phyloP scores from a whole-genome alignment of 2,888 invertebrate species.

The Carpatolechia fugitivella region DNA sequence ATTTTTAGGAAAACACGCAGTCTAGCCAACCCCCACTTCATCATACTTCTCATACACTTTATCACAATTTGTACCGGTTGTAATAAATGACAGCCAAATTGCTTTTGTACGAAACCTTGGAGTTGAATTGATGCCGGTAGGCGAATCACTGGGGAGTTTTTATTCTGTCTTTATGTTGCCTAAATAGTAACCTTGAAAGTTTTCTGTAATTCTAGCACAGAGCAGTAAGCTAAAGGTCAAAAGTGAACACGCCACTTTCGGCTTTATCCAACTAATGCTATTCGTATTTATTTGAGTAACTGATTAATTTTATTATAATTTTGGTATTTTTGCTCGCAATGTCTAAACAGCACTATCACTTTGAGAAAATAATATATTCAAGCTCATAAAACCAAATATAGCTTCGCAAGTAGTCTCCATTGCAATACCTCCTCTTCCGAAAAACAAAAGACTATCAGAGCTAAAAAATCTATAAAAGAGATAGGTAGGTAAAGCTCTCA shows the following conservation, averaged over 20 bases:
- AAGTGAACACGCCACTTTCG: slow-evolving; percentile 2
- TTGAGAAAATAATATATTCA: too few species aligned
- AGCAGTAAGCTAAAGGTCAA: slow-evolving; percentile 2
- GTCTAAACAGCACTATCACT: background rate
- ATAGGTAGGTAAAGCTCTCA: too few species aligned
- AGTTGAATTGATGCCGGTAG: background rate
- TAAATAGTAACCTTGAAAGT: slow-evolving; percentile 6
- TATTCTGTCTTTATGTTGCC: slow-evolving; percentile 5
- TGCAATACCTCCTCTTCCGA: too few species aligned
- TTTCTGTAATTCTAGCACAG: background rate
- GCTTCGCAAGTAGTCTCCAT: too few species aligned
- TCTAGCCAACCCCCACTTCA: slow-evolving; percentile 14
- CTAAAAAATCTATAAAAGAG: too few species aligned
- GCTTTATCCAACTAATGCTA: background rate
- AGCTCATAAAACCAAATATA: too few species aligned
- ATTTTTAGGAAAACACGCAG: slow-evolving; percentile 23
- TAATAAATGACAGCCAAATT: slow-evolving; percentile 7
- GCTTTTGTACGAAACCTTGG: background rate
- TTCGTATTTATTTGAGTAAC: background rate
- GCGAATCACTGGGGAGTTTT: background rate
- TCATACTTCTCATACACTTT: slow-evolving; percentile 16
- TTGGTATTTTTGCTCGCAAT: background rate
- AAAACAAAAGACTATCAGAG: too few species aligned
- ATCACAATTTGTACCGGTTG: background rate
- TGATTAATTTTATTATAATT: background rate